A percentile compares a stretch with the other conserved stretches of the same genome.
Conservation (phyloP, 53 echinoderm and acorn worm species). For the Hippasteria phrygiana region DNA sequence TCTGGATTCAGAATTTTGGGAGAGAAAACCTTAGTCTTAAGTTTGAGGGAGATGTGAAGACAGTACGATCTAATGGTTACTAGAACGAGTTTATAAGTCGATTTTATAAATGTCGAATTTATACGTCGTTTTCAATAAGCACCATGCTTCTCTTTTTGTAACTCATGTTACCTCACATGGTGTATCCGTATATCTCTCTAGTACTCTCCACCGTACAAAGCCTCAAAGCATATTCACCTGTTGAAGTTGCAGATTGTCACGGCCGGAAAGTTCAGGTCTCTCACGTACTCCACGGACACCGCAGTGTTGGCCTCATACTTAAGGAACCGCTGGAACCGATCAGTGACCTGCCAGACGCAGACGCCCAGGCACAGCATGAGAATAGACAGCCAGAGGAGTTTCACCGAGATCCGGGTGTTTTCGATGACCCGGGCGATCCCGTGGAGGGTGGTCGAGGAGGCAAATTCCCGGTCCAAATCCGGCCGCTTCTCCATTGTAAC, state of each 20-base stretch:
- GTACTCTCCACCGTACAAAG: no score
- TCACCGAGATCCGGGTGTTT: neutral
- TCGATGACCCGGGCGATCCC: constrained; percentile 42
- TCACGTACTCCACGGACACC: constrained; percentile 36
- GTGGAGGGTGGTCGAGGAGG: constrained; percentile 63
- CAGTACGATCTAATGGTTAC: no score
- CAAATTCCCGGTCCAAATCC: constrained; percentile 59
- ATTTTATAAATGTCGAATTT: no score
- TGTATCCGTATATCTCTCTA: neutral
- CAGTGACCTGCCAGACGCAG: constrained; percentile 63
- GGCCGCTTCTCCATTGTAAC: neutral
- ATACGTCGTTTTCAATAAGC: no score
- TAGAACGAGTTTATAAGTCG: no score
- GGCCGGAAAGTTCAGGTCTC: constrained; percentile 63
- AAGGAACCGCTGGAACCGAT: constrained; percentile 44
- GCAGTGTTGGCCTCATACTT: constrained; percentile 37
- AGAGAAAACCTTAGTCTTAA: no score
- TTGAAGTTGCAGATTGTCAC: constrained; percentile 80
- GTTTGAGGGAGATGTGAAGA: no score
- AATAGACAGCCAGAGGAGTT: constrained; percentile 46
- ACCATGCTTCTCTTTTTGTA: no score
- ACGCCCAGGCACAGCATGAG: constrained; percentile 36
- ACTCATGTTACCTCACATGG: neutral
- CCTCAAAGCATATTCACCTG: constrained; percentile 20
- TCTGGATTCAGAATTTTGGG: no score